Percentiles rank a stretch among this genome's conserved stretches.
These are phyloP conservation scores for Solen grandis DNA, from an alignment of 1,140 invertebrate species.

Conservation along the genomic window DNA sequence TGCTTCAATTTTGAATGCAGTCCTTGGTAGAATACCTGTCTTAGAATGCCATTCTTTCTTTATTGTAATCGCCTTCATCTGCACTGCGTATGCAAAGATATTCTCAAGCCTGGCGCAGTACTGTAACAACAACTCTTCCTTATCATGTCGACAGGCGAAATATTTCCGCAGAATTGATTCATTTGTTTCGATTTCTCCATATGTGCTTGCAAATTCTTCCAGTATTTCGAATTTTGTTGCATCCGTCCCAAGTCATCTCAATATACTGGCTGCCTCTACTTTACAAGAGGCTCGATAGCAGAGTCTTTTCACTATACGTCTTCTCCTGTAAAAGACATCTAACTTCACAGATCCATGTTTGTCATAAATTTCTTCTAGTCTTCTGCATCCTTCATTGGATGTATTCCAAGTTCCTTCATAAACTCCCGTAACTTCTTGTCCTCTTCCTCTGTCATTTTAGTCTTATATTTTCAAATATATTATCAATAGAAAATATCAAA, in stretches of 20 bases:
- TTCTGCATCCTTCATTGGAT: no score
- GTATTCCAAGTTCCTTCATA: no score
- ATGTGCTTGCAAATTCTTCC: conserved; percentile 1
- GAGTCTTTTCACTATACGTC: not conserved
- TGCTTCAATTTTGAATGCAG: not conserved
- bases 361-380: no score
- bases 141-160: not conserved
- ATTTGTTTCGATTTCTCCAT: not conserved
- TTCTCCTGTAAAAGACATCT: not conserved
- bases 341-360: conserved; percentile 17
- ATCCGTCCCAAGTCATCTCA: not conserved
- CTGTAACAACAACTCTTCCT: not conserved
- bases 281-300: not conserved
- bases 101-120: conserved; percentile 14
- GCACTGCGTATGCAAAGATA: conserved; percentile 4
- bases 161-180: conserved; percentile 9
- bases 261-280: conserved; percentile 28
- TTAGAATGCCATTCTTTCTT: not conserved
- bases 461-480: no score
- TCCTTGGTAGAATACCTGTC: conserved; percentile 10
- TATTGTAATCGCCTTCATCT: not conserved
- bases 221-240: not conserved
- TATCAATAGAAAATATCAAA: no score
- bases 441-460: no score
- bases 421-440: no score